Evolutionary conservation across 2,113 vertebrate genomes (phyloP).

Genomic region (Edolisoma coerulescens): DNA sequence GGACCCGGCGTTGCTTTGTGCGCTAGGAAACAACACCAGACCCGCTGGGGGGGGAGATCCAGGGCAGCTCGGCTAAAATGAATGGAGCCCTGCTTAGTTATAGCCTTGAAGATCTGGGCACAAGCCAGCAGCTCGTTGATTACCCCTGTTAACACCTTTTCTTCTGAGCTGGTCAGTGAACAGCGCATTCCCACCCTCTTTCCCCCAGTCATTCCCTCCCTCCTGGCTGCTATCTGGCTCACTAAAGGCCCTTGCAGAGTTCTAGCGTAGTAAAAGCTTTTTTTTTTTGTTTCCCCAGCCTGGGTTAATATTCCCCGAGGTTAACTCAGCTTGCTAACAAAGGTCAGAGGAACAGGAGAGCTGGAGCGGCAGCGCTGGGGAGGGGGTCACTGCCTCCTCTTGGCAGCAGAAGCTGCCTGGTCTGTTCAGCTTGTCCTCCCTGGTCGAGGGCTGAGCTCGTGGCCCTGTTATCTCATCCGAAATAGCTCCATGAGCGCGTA

Average conservation of each 20-base stretch:
- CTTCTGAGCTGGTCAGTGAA: not conserved
- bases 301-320: constrained; percentile 40
- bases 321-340: constrained; percentile 15
- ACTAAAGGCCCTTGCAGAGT: not conserved
- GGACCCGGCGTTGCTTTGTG: not conserved
- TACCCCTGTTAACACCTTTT: constrained; percentile 45
- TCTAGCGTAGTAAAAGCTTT: not conserved
- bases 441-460: not conserved
- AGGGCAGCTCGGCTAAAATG: not conserved
- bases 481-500: not conserved
- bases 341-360: constrained; percentile 23
- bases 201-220: not conserved
- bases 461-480: not conserved
- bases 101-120: not conserved
- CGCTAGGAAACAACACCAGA: not conserved
- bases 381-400: not conserved
- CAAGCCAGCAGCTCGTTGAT: not conserved
- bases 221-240: not conserved
- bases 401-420: constrained; percentile 10
- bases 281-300: not conserved
- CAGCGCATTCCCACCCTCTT: not conserved
- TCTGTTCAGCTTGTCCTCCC: not conserved
- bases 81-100: not conserved
- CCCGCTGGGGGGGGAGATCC: not conserved
- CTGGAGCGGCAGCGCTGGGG: not conserved